Conservation (phyloP, 2,888 invertebrate genomes). For the Cordilura impudica region DNA sequence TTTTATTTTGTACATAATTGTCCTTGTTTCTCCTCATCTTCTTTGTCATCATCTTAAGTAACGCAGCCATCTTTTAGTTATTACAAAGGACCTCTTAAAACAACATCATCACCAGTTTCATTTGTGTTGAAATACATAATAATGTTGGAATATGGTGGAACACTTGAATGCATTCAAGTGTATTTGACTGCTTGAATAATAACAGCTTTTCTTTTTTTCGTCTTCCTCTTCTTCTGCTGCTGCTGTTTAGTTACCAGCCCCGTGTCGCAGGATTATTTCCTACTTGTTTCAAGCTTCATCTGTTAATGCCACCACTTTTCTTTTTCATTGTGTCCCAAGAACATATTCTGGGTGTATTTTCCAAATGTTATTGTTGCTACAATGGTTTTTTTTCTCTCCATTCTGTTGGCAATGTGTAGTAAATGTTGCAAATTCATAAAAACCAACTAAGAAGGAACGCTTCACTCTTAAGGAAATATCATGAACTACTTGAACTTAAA, state of each 20-base stretch:
- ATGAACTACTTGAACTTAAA: conserved; percentile 56
- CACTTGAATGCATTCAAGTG: conserved; percentile 71
- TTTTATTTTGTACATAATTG: neutral
- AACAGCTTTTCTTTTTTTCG: conserved; percentile 17
- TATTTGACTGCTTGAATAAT: conserved; percentile 54
- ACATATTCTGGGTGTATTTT: conserved; percentile 27
- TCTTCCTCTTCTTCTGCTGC: neutral
- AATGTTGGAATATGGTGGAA: conserved; percentile 53
- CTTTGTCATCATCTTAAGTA: conserved; percentile 11
- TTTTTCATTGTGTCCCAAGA: neutral
- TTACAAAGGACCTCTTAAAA: conserved; percentile 58
- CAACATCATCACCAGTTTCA: conserved; percentile 58
- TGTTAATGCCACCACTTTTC: conserved; percentile 46
- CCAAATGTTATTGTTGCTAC: conserved; percentile 20
- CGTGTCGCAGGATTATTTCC: conserved; percentile 57
- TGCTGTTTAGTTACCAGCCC: conserved; percentile 7
- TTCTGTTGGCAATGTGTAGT: neutral
- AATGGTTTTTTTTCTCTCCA: neutral
- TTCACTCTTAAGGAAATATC: conserved; percentile 1
- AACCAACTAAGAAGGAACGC: conserved; percentile 5
- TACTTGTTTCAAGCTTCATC: conserved; percentile 56
- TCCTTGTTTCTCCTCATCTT: neutral
- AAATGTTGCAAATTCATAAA: conserved; percentile 39
- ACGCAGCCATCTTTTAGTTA: conserved; percentile 43
- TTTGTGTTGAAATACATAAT: conserved; percentile 44